Base-by-base conservation (phyloP, 92 coral and sea anemone species). In the Porites lobata region DNA sequence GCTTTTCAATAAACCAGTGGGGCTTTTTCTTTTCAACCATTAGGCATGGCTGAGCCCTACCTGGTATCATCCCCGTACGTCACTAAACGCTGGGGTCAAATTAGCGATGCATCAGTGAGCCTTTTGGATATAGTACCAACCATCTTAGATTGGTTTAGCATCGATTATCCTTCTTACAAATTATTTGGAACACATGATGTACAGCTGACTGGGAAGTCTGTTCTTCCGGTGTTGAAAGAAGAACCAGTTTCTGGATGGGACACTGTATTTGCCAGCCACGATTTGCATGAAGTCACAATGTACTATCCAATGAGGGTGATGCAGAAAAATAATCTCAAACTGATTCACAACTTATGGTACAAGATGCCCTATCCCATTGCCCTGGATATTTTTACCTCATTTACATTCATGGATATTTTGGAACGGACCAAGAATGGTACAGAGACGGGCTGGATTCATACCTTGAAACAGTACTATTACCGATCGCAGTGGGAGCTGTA, bases 361-460 rank as follows among this genome's bases (percentile, higher is more conserved):
- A 91, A 91, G 67, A 95, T 96, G 99, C 99, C 99, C 5, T 96
- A 95, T 74, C 99, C 99, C 14, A 91, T 96, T n/a, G 99, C 96
- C 76, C 92, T 89, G 77, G 99, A 96, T 63, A 93, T 96, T 51
- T 91, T 91, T 72, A 81, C 88, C 13, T 94, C 99, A 10, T 91
- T 86, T 1, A 91, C 99, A 10, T 96, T 93, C 56, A 95, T 89
- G 79, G 99, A 96, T 88, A 85, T 96, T 70, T 85, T 96, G 86
- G 95, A 93, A 57, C 98, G 94, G 17, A 96, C 99, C 20, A 93
- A 93, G 11, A 47, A 76, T 7, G 94, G 94, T 47, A 69, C 80
- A 57, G 93, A 91, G 29, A 96, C 99, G 18, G 88, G 93, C 52
- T 96, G 99, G 99, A 95, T 90, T 70, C 92, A 92, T 32, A 87